phyloP scores from a whole-genome alignment of 53 echinoderm and acorn worm species.

The Hippasteria phrygiana region DNA sequence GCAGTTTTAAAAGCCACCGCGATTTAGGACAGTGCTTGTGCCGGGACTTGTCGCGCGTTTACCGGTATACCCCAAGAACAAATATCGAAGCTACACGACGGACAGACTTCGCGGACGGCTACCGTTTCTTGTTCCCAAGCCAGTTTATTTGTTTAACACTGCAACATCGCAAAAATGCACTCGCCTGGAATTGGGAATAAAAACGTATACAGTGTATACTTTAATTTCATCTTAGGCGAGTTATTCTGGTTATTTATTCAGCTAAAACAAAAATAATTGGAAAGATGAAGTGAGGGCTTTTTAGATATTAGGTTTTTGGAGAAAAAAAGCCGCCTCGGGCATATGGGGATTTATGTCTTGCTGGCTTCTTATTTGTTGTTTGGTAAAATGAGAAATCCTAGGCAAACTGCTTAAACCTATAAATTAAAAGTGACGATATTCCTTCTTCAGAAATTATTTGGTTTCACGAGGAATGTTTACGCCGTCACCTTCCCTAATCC shows the following conservation, averaged over 20 bases:
- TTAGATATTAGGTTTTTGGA: constrained; percentile 20
- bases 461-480: background rate
- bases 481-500: background rate
- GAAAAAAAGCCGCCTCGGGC: background rate
- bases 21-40: background rate
- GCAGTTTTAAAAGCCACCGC: background rate
- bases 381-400: background rate
- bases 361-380: background rate
- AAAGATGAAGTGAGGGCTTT: background rate
- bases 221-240: background rate
- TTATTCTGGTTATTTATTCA: background rate
- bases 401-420: no score
- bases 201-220: background rate
- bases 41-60: background rate
- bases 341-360: background rate
- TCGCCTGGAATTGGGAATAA: background rate
- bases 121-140: background rate
- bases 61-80: background rate
- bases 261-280: background rate
- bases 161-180: background rate
- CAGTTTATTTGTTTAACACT: constrained; percentile 12
- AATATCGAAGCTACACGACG: background rate
- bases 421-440: no score
- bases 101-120: background rate
- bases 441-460: no score